Evolutionary conservation across 2,797 vertebrate genomes (phyloP), one percentile per base, ranked within the genome.

Genomic region (Poeciliopsis turneri): DNA sequence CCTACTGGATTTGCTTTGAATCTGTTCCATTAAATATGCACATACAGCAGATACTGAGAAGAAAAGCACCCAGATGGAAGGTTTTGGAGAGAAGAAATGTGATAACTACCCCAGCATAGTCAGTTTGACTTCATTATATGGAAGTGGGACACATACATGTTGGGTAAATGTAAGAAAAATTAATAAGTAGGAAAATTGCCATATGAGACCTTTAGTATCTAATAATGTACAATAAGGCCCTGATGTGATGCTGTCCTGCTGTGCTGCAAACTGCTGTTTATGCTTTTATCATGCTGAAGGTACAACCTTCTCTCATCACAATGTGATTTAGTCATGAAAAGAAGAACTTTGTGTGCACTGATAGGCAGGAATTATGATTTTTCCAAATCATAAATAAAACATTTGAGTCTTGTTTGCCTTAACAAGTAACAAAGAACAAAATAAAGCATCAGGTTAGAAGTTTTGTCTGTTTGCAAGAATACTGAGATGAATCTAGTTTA

Each of bases 91-190:
- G 23, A 47, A 74, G 28, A 78, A 47, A 72, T 43, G 41, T 55
- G 39, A 45, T 61, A 72, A 74, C 74, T 43, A 47, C 61, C 72
- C 18, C 57, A 46, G 13, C 11, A 25, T 72, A 53, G 51, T 30
- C 11, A 75, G 73, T 76, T 68, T 71, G 64, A 76, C 64, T 55
- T 45, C 45, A 74, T 49, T 64, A 43, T 69, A 72, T 66, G 49
- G 51, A 69, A 61, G 30, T 71, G 71, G 69, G 15, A 5, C 47
- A 57, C 28, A 43, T 30, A 23, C 13, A 10, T 16, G 28, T 8
- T 49, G 64, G 66, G 33, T 73, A 74, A 66, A 73, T 57, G 23
- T 53, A 53, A 47, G 28, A 47, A 25, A 33, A 47, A 81, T 46
- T 72, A 10, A 72, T 55, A 76, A 43, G 36, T n/a, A 45, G 72